Conservation (phyloP, 2,888 invertebrate species). For the Brenthis hecate region DNA sequence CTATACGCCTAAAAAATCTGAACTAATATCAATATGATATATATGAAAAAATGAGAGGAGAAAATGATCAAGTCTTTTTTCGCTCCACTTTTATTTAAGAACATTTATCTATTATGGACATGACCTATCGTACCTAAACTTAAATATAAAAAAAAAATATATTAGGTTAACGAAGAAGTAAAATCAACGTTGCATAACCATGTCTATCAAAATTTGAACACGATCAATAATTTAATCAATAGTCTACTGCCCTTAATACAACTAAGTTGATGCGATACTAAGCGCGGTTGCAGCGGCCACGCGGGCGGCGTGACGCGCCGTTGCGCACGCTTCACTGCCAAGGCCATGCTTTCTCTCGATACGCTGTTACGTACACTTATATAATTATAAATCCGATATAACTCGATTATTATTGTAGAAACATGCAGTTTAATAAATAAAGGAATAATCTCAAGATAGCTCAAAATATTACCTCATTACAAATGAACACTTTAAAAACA, state of each 20-base stretch:
- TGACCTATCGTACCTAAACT: too few species aligned
- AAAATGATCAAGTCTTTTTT: too few species aligned
- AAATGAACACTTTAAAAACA: slow-evolving; percentile 41
- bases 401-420: slow-evolving; percentile 52
- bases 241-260: slow-evolving; percentile 6
- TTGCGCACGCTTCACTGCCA: slow-evolving; percentile 72
- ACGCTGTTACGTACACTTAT: slow-evolving; percentile 58
- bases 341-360: slow-evolving; percentile 77
- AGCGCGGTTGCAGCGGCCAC: slow-evolving; percentile 21
- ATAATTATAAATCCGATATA: slow-evolving; percentile 58
- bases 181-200: too few species aligned
- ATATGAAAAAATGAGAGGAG: too few species aligned
- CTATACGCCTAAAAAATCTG: too few species aligned
- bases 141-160: too few species aligned
- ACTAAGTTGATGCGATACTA: slow-evolving; percentile 12
- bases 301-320: slow-evolving; percentile 47
- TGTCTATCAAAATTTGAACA: too few species aligned
- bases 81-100: too few species aligned
- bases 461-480: not conserved
- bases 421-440: slow-evolving; percentile 29
- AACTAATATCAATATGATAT: too few species aligned
- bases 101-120: too few species aligned
- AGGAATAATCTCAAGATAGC: not conserved
- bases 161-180: too few species aligned
- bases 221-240: not conserved